These are phyloP conservation scores for Platycercus adscitus DNA, from an alignment of 2,113 vertebrate species.

Conservation along the genomic window DNA sequence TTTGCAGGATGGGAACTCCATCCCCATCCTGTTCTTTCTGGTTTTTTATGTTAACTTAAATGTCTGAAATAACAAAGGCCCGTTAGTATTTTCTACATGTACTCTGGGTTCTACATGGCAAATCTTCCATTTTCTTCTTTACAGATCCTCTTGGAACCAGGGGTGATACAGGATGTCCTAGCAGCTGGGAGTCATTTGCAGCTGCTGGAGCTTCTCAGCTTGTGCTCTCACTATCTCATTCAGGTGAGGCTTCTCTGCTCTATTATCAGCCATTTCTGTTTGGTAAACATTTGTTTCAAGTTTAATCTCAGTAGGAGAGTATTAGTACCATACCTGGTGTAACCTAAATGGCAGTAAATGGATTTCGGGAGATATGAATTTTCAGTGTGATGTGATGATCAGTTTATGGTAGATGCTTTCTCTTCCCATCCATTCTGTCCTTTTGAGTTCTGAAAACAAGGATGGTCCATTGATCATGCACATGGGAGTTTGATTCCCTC, in stretches of 20 bases:
- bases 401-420: neutral
- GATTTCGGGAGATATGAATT: neutral
- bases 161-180: conserved; percentile 93
- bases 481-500: neutral
- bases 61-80: neutral
- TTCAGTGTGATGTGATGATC: neutral
- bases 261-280: neutral
- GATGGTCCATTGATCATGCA: neutral
- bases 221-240: conserved; percentile 98
- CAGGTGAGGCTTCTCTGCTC: conserved; percentile 80
- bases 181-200: conserved; percentile 97
- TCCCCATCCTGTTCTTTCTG: neutral
- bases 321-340: neutral
- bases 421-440: neutral
- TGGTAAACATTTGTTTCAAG: neutral
- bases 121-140: conserved; percentile 48
- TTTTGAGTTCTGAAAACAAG: neutral
- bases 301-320: neutral
- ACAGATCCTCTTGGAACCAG: conserved; percentile 93
- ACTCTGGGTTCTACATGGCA: neutral
- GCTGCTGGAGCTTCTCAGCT: conserved; percentile 92
- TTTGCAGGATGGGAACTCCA: neutral
- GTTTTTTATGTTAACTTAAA: neutral
- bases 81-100: neutral
- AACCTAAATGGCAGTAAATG: neutral